These are phyloP conservation scores for Dinocampus coccinellae DNA, from an alignment of 2,888 invertebrate species.

Conservation along the genomic window DNA sequence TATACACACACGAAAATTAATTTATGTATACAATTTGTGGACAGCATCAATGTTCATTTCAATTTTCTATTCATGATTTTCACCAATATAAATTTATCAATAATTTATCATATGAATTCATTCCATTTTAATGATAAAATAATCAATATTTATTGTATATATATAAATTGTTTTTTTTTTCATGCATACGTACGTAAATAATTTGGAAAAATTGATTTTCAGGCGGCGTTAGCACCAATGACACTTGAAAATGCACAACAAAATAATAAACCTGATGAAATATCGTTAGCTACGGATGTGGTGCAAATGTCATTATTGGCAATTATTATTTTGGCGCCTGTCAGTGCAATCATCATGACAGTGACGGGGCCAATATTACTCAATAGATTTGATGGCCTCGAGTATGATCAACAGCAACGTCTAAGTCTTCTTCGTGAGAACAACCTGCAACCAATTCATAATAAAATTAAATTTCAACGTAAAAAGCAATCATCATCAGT, in stretches of 20 bases:
- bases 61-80: neutral
- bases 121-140: neutral
- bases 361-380: constrained; percentile 57
- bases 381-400: constrained; percentile 51
- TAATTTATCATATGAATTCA: neutral
- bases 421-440: constrained; percentile 41
- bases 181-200: neutral
- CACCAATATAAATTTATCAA: neutral
- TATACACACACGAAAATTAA: constrained; percentile 5
- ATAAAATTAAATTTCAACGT: neutral
- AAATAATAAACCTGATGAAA: constrained; percentile 40
- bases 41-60: neutral
- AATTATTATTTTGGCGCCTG: constrained; percentile 59
- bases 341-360: constrained; percentile 59
- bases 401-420: constrained; percentile 36
- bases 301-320: constrained; percentile 58
- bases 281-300: constrained; percentile 57
- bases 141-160: neutral
- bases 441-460: constrained; percentile 41
- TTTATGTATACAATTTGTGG: neutral
- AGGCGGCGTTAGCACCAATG: constrained; percentile 78
- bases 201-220: constrained; percentile 37
- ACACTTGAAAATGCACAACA: constrained; percentile 67
- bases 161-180: neutral
- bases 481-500: neutral